phyloP scores from a whole-genome alignment of 2,797 vertebrate species.

The Sebastes diploproa region DNA sequence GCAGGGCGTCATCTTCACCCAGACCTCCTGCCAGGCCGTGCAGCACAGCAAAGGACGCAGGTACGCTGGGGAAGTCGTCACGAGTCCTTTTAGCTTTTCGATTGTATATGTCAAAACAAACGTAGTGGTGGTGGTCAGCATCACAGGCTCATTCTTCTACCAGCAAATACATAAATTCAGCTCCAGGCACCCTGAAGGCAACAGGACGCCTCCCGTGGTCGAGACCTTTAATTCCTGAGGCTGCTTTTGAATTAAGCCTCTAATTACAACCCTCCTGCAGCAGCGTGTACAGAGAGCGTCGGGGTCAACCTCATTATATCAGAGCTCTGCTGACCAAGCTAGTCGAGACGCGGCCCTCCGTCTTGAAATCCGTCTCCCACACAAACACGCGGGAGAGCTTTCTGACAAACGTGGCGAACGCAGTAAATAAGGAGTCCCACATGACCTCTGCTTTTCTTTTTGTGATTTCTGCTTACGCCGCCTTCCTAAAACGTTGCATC shows the following conservation, averaged over 20 bases:
- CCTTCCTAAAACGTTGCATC: conserved; percentile 52
- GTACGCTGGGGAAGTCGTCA: conserved; percentile 66
- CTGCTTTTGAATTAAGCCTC: not conserved
- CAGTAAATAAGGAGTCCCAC: conserved; percentile 53
- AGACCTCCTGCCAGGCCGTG: conserved; percentile 91
- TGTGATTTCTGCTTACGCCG: conserved; percentile 49
- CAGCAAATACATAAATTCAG: not conserved
- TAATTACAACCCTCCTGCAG: conserved; percentile 15
- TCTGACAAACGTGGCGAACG: conserved; percentile 53
- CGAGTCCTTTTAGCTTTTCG: too few relatives aligned
- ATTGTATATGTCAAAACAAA: not conserved
- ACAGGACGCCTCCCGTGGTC: not conserved
- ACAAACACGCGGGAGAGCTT: conserved; percentile 16
- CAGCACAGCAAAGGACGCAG: conserved; percentile 93
- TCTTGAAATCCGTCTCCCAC: conserved; percentile 15
- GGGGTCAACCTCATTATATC: conserved; percentile 57
- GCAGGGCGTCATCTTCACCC: conserved; percentile 92
- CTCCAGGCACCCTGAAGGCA: not conserved
- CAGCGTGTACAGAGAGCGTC: not conserved
- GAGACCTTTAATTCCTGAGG: not conserved
- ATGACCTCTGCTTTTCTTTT: conserved; percentile 3
- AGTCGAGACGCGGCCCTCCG: conserved; percentile 8
- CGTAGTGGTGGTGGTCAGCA: not conserved
- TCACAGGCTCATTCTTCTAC: not conserved
- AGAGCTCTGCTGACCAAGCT: conserved; percentile 61